Evolutionary conservation across 2,888 invertebrate genomes (phyloP).

Genomic region (Platycheirus rosarum): DNA sequence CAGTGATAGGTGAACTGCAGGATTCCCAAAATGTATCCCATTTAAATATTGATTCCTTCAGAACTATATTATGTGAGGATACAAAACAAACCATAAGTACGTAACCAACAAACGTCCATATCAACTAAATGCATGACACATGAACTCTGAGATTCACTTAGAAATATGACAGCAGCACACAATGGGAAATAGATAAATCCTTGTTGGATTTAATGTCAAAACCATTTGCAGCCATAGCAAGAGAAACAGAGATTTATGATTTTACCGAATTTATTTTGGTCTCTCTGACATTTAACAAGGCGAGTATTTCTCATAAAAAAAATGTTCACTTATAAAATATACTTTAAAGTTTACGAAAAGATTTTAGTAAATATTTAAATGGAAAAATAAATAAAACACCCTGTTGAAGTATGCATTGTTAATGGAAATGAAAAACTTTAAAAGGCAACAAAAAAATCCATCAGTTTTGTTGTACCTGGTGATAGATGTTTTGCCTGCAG

Average conservation of each 20-base stretch:
- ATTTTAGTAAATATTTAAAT: too few relatives aligned
- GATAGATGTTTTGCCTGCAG: too few relatives aligned
- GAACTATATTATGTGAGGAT: too few relatives aligned
- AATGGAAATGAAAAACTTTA: too few relatives aligned
- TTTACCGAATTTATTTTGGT: background rate
- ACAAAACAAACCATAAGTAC: too few relatives aligned
- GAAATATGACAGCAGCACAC: background rate
- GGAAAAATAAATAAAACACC: too few relatives aligned
- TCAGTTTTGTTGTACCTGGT: too few relatives aligned
- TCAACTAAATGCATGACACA: background rate
- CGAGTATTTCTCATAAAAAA: too few relatives aligned
- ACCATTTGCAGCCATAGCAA: background rate
- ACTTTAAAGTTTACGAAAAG: too few relatives aligned
- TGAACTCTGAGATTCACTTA: background rate
- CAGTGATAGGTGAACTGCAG: background rate
- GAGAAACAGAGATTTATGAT: slow-evolving; percentile 1
- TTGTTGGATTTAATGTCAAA: slow-evolving; percentile 1
- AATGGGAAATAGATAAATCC: background rate
- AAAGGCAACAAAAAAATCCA: too few relatives aligned
- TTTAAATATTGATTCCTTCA: background rate
- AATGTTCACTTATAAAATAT: too few relatives aligned
- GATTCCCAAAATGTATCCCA: background rate
- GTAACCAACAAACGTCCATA: background rate
- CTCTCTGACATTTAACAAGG: background rate
- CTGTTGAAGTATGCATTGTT: too few relatives aligned